phyloP scores from a whole-genome alignment of 2,113 vertebrate genomes.

The Solea solea region DNA sequence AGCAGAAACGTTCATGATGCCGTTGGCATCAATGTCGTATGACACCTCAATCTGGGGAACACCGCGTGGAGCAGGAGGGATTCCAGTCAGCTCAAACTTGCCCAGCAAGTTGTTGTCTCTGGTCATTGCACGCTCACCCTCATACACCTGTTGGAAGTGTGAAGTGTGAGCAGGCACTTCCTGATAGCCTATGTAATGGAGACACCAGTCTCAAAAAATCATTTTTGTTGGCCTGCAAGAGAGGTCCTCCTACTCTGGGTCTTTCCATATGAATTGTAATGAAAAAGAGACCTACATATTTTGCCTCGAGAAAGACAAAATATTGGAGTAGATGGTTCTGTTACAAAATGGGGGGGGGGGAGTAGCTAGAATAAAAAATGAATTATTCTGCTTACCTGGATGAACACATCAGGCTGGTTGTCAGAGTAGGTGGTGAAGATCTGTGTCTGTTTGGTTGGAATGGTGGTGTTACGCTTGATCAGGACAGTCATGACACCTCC shows the following conservation, averaged over 20 bases:
- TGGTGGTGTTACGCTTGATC: constrained; percentile 86
- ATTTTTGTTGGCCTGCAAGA: no score
- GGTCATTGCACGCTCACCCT: constrained; percentile 85
- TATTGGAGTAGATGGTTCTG: no score
- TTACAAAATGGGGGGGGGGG: no score
- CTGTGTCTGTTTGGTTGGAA: constrained; percentile 85
- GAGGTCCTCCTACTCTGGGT: no score
- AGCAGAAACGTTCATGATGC: constrained; percentile 86
- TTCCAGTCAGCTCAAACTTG: constrained; percentile 83
- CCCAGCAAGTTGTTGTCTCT: constrained; percentile 86
- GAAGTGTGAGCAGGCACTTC: neutral
- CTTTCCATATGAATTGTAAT: no score
- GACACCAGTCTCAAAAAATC: no score
- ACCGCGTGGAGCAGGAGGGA: constrained; percentile 84
- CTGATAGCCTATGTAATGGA: no score
- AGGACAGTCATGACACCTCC: constrained; percentile 86
- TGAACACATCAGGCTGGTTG: constrained; percentile 84
- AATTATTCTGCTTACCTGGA: constrained; percentile 66
- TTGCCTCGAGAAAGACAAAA: no score
- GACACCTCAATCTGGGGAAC: constrained; percentile 86
- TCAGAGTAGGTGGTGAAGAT: constrained; percentile 84
- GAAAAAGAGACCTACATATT: no score
- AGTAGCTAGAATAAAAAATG: no score
- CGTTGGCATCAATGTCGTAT: constrained; percentile 85
- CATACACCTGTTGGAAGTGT: constrained; percentile 72